Base-by-base conservation (phyloP, 2,797 vertebrate species). In the Cetoscarus ocellatus region DNA sequence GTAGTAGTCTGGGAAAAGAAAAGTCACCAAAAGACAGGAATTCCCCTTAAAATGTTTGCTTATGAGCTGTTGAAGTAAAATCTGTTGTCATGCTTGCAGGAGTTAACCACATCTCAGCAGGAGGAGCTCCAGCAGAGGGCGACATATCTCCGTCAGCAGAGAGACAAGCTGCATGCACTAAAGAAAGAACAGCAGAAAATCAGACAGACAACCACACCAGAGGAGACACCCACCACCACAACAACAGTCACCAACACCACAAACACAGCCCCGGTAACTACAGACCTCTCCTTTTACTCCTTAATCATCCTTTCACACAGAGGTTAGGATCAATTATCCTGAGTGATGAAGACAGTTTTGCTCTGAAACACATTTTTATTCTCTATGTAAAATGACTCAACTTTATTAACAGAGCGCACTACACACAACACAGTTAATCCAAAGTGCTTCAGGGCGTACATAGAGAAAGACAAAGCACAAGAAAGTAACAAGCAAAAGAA, bases 71-170 rank as follows among this genome's bases (percentile, higher is more conserved):
- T 73, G 34, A 8, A 19, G 8, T 14, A 7, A 7, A 10, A 51
- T 8, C 8, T 17, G 11, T 15, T 13, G 42, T 53, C 43, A 5
- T 39, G n/a, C 45, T 50, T 67, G 1, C 75, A 99, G 97, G 95
- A 95, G 85, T 79, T 97, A 85, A 93, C 96, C 1, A 92, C 81
- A 42, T 89, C 92, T 14, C 95, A 97, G 91, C 95, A 95, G 66
- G 94, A 97, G 86, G 91, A 97, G 80, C 94, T 99, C 83, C 94
- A 95, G 82, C 96, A 98, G 79, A 95, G 98, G 77, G 96, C 97
- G 3, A 92, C 95, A 5, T 99, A 99, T 88, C 95, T 99, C 3
- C 95, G 96, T 54, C 96, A 97, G 86, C 98, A 98, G 91, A 91
- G 98, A 56, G 98, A 98, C 85, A 93, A 95, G 75, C 91, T 99